Percentiles rank a stretch among this genome's conserved stretches.
These are phyloP conservation scores for Syrrhaptes paradoxus DNA, from an alignment of 2,113 vertebrate genomes.

Conservation along the genomic window DNA sequence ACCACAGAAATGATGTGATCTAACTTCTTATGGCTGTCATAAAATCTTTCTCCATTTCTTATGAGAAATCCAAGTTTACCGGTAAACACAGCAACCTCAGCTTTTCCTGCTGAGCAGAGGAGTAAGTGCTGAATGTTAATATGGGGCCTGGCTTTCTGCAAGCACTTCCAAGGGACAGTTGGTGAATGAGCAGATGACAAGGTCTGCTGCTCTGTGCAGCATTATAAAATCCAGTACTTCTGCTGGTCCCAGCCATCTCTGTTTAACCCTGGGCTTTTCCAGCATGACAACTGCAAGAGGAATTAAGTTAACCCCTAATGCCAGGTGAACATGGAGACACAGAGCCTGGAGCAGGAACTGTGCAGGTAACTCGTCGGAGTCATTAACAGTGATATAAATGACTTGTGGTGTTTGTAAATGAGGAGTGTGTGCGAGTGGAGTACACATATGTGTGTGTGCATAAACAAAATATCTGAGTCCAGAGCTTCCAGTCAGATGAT, in stretches of 20 bases:
- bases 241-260: neutral
- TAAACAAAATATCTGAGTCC: slow-evolving; percentile 39
- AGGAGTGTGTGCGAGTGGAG: neutral
- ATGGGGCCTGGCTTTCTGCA: neutral
- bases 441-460: neutral
- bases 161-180: neutral
- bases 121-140: neutral
- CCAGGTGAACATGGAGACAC: neutral
- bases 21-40: neutral
- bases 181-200: neutral
- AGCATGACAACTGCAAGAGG: neutral
- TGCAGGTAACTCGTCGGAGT: slow-evolving; percentile 28
- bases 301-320: slow-evolving; percentile 8
- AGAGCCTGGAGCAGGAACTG: neutral
- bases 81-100: neutral
- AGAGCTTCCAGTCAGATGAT: slow-evolving; percentile 30
- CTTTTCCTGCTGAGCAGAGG: neutral
- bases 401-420: slow-evolving; percentile 43
- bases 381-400: slow-evolving; percentile 42
- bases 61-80: neutral
- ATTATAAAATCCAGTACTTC: neutral
- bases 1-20: neutral
- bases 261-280: neutral
- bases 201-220: neutral
- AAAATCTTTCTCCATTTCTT: neutral